Evolutionary conservation across 2,113 vertebrate genomes (phyloP), one percentile per base, ranked within the genome.

Genomic region (Zosterops hypoxanthus): DNA sequence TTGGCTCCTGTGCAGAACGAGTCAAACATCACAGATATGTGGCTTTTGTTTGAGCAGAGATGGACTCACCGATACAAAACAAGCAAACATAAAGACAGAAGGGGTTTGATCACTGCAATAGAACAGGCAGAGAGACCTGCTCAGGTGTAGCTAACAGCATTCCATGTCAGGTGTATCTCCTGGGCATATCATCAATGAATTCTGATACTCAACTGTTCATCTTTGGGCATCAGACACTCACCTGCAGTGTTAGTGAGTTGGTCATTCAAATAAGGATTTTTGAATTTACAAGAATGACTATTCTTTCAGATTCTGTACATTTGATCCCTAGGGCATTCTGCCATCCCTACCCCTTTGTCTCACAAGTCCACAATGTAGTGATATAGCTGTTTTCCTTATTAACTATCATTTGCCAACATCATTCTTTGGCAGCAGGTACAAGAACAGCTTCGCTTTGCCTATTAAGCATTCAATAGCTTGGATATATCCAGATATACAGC

Each of bases 21-120:
- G 60, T 69, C 96, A 69, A n/a, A 70, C 55, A 71, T 47, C 64
- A 65, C 65, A 76, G 83, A 84, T 89, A 60, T 7, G 39, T 33
- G 64, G 73, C 77, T 94, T 94, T 75, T 97, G 84, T 97, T 97
- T 96, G 94, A 85, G 70, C 64, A 92, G 17, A 81, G 81, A 75
- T 91, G 90, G 83, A 44, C 82, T 34, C 73, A 24, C 14, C 50
- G 91, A 95, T 82, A 82, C 7, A 70, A 91, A 96, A 71, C 3
- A 29, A 90, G 53, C 57, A 94, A 92, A 82, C 23, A 50, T 22
- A 42, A 83, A 82, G 16, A 31, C 4, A 36, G 85, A 26, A 60
- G 36, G 77, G 53, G 15, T 81, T 34, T 44, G 79, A 59, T 34
- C 25, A 4, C 66, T 22, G 71, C 1, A 24, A 70, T 57, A 91